Evolutionary conservation across 2,797 vertebrate species (phyloP).

Genomic region (Tiaroga cobitis): DNA sequence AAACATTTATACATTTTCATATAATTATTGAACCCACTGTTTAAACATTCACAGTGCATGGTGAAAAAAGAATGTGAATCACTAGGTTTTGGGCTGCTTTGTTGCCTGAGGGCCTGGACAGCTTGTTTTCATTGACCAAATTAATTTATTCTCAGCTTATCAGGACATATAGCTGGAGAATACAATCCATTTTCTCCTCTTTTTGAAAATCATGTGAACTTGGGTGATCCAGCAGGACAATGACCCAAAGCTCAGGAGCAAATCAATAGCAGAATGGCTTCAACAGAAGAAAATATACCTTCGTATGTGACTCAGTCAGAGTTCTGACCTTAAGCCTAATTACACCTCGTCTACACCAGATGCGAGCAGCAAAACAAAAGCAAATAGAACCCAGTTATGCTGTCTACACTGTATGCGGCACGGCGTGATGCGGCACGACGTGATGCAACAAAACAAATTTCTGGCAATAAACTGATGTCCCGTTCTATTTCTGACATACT

Average conservation of each 20-base stretch:
- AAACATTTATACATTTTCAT: background rate
- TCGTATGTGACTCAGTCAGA: background rate
- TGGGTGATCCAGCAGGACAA: constrained; percentile 2
- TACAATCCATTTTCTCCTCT: background rate
- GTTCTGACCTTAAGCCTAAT: background rate
- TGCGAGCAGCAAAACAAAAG: background rate
- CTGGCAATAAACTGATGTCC: background rate
- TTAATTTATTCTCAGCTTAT: background rate
- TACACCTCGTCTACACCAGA: background rate
- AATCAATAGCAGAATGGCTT: constrained; percentile 1
- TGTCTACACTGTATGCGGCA: background rate
- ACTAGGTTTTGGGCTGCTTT: background rate
- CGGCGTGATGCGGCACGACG: accelerated
- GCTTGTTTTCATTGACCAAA: background rate
- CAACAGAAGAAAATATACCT: background rate
- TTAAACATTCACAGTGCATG: background rate
- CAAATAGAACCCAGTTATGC: background rate
- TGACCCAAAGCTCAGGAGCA: background rate
- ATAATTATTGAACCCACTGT: background rate
- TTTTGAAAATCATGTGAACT: background rate
- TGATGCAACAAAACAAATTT: no score
- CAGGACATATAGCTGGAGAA: background rate
- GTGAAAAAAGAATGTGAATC: constrained; percentile 4
- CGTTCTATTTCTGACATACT: background rate
- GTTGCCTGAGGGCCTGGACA: background rate